A percentile compares a stretch with the other conserved stretches of the same genome.
phyloP scores from a whole-genome alignment of 2,888 invertebrate genomes.

The Hemithea aestivaria region DNA sequence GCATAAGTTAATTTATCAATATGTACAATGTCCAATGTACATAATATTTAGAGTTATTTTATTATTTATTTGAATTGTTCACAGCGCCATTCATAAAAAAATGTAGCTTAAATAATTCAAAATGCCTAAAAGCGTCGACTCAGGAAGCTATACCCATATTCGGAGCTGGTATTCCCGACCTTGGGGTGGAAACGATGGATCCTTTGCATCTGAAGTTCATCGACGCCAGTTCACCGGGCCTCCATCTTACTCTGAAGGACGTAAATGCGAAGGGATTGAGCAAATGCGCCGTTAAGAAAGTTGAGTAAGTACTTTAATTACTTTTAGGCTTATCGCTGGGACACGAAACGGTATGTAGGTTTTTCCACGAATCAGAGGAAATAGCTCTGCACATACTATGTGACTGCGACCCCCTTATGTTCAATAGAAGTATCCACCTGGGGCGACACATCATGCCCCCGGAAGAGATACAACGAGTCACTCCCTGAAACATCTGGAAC shows the following conservation, averaged over 20 bases:
- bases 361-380: no score
- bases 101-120: conserved; percentile 32
- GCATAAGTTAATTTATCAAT: no score
- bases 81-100: conserved; percentile 39
- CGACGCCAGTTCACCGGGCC: conserved; percentile 35
- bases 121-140: conserved; percentile 35
- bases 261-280: conserved; percentile 40
- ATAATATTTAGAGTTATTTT: no score
- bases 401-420: no score
- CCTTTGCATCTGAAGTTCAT: conserved; percentile 39
- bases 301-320: conserved; percentile 41
- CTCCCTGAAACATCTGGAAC: no score
- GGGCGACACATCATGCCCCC: no score
- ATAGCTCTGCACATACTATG: no score
- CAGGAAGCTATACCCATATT: conserved; percentile 28
- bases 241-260: conserved; percentile 40
- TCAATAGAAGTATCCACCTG: no score
- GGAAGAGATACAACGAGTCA: no score
- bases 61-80: conserved; percentile 19
- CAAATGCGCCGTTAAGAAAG: conserved; percentile 38
- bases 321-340: no score
- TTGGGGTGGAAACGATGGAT: conserved; percentile 36
- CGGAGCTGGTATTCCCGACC: conserved; percentile 32
- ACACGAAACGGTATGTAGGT: no score
- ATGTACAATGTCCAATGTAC: no score